Evolutionary conservation across 1,140 invertebrate genomes (phyloP).

Genomic region (Maniola jurtina): DNA sequence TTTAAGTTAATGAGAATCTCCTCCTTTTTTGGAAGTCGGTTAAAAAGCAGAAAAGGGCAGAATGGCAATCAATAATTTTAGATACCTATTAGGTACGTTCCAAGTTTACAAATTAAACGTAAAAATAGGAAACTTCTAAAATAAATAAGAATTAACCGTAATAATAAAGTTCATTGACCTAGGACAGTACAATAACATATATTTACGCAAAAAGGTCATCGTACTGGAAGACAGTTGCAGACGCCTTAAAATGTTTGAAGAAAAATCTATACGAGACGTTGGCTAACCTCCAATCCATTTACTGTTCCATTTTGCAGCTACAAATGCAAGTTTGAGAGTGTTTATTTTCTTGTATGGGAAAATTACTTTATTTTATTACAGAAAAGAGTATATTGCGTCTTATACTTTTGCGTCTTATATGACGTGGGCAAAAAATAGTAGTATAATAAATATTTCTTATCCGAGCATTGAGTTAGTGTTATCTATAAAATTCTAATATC

Average conservation of each 20-base stretch:
- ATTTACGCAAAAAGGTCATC: constrained; percentile 32
- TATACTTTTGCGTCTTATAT: too few relatives aligned
- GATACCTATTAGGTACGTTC: too few relatives aligned
- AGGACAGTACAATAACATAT: constrained; percentile 13
- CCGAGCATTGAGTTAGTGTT: too few relatives aligned
- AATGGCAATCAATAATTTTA: too few relatives aligned
- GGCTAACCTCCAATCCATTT: constrained; percentile 37
- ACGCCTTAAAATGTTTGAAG: constrained; percentile 37
- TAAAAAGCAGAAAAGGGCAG: too few relatives aligned
- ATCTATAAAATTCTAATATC: too few relatives aligned
- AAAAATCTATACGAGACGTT: constrained; percentile 41
- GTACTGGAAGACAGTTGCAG: constrained; percentile 32
- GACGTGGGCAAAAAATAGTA: too few relatives aligned
- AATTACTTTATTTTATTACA: too few relatives aligned
- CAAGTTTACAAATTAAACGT: neutral
- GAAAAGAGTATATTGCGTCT: too few relatives aligned
- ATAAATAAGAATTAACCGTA: neutral
- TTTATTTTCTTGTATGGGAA: neutral
- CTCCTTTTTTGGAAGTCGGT: too few relatives aligned
- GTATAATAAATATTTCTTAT: too few relatives aligned
- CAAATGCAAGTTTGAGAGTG: neutral
- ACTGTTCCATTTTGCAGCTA: neutral
- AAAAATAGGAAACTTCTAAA: neutral
- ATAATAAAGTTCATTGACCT: neutral
- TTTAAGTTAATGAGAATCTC: too few relatives aligned